Evolutionary conservation across 2,888 invertebrate genomes (phyloP).

Genomic region (Trachelus stipa): DNA sequence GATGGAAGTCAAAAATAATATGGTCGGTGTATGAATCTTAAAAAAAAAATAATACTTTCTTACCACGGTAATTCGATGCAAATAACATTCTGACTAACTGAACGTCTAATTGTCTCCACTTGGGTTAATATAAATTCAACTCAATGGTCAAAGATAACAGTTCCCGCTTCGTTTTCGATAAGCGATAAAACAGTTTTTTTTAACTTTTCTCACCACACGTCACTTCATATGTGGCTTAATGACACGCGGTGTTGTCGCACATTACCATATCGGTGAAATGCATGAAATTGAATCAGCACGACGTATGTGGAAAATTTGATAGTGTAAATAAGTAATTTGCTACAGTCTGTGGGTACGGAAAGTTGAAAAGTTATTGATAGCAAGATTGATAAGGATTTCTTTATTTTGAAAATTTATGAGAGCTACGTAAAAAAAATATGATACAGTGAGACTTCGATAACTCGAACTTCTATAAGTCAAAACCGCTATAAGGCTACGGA

Average conservation of each 20-base stretch:
- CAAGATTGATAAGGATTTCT: not conserved
- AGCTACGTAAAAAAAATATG: not conserved
- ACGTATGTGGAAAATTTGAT: not conserved
- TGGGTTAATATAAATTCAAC: not conserved
- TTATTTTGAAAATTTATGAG: not conserved
- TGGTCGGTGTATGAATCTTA: not conserved
- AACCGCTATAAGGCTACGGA: too few species aligned
- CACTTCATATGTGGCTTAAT: not conserved
- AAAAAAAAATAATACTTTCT: not conserved
- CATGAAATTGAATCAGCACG: not conserved
- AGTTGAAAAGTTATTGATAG: not conserved
- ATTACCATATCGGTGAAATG: not conserved
- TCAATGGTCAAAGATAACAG: not conserved
- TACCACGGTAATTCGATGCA: not conserved
- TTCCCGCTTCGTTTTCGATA: not conserved
- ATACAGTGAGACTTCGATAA: too few species aligned
- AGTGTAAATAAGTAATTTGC: too few species aligned
- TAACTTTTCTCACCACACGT: not conserved
- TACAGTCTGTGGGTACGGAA: too few species aligned
- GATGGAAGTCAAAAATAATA: not conserved
- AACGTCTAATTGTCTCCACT: not conserved
- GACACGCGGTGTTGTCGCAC: not conserved
- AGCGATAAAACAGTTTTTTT: not conserved
- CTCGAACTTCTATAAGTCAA: too few species aligned
- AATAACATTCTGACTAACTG: not conserved